Percentiles rank a stretch among this genome's conserved stretches.
Conservation (phyloP, 2,113 vertebrate species). For the Eira barbara region DNA sequence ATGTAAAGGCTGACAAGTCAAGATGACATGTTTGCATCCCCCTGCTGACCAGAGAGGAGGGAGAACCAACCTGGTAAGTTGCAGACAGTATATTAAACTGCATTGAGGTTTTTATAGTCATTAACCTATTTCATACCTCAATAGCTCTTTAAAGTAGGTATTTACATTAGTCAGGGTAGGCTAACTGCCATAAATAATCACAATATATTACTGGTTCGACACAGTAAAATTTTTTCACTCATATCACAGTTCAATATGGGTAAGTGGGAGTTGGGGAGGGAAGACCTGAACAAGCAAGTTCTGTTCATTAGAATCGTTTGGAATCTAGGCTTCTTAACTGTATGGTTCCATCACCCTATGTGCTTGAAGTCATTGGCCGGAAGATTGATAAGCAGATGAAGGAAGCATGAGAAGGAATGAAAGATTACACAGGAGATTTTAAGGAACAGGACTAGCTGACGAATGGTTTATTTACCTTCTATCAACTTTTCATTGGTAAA, state of each 20-base stretch:
- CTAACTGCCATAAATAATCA: not conserved
- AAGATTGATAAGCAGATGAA: not conserved
- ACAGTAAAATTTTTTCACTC: not conserved
- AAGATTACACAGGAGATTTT: not conserved
- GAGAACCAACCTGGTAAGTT: not conserved
- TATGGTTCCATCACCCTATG: not conserved
- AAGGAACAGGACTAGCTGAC: not conserved
- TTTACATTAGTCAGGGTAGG: not conserved
- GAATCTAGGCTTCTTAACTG: not conserved
- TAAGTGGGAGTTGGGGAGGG: not conserved
- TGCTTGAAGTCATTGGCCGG: not conserved
- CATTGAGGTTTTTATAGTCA: not conserved
- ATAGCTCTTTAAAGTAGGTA: not conserved
- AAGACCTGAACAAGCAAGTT: not conserved
- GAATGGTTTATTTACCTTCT: not conserved
- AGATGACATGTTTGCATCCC: not conserved
- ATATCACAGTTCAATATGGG: not conserved
- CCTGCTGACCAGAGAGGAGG: not conserved
- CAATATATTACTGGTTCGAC: not conserved
- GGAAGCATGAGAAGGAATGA: not conserved
- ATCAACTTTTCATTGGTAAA: not conserved
- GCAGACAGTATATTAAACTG: not conserved
- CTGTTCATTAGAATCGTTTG: not conserved
- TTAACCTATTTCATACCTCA: not conserved
- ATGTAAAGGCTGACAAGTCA: not conserved